These are phyloP conservation scores for Calypte anna DNA, from an alignment of 2,113 vertebrate genomes.

Conservation along the genomic window DNA sequence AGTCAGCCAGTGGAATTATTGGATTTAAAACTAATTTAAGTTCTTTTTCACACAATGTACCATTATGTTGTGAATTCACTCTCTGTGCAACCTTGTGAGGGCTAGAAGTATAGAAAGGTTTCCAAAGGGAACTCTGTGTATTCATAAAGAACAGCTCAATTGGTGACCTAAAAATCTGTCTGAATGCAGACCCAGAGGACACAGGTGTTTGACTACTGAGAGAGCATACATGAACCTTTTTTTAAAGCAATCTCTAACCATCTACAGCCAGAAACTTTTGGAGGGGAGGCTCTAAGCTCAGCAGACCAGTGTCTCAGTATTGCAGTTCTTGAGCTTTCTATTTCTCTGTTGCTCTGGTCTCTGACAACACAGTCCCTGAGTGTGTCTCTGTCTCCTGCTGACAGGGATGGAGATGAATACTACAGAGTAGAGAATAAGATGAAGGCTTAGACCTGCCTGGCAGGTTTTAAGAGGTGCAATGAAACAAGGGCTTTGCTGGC, in stretches of 20 bases:
- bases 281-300: background rate
- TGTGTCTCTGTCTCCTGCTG: background rate
- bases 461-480: background rate
- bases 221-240: background rate
- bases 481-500: background rate
- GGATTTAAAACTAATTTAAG: conserved; percentile 17
- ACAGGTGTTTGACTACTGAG: background rate
- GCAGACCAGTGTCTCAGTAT: background rate
- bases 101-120: background rate
- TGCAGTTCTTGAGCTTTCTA: background rate
- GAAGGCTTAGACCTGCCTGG: background rate
- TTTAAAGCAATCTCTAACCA: background rate
- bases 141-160: background rate
- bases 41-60: background rate
- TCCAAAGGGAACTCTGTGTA: background rate
- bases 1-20: background rate
- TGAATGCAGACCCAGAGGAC: background rate
- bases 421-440: background rate
- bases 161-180: background rate
- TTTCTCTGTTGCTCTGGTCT: background rate
- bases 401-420: background rate
- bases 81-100: background rate
- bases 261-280: background rate
- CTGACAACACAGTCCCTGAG: background rate
- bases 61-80: background rate